A percentile compares a stretch with the other conserved stretches of the same genome.
Evolutionary conservation across 2,113 vertebrate genomes (phyloP).

Genomic region (Lophius piscatorius): DNA sequence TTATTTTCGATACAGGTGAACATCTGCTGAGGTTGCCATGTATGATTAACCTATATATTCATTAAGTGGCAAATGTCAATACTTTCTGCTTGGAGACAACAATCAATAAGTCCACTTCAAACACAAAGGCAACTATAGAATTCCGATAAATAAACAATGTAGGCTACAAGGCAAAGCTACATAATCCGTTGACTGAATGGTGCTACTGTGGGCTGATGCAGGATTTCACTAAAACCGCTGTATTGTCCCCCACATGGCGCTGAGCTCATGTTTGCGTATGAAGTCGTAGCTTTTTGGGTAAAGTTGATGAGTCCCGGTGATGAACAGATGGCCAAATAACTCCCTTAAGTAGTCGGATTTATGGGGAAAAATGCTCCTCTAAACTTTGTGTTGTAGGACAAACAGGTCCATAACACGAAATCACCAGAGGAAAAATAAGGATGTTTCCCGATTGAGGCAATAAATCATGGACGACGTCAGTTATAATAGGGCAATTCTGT

Average conservation of each 20-base stretch:
- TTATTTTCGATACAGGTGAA: too few species aligned
- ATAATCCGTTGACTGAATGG: not conserved
- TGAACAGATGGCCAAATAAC: not conserved
- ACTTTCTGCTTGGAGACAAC: not conserved
- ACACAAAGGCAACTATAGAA: not conserved
- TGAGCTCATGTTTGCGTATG: not conserved
- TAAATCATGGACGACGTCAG: not conserved
- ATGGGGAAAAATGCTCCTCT: not conserved
- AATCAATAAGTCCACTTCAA: not conserved
- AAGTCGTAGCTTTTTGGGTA: not conserved
- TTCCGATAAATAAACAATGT: not conserved
- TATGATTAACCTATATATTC: not conserved
- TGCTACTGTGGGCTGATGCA: not conserved
- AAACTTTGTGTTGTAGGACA: too few species aligned
- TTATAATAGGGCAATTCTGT: not conserved
- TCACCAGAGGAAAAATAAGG: too few species aligned
- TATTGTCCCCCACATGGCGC: not conserved
- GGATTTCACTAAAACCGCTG: conserved; percentile 6
- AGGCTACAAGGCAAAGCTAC: not conserved
- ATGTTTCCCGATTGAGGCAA: too few species aligned
- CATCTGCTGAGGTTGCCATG: too few species aligned
- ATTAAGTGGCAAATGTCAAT: not conserved
- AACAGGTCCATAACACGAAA: too few species aligned
- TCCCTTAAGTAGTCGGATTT: not conserved
- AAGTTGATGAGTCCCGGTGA: not conserved